A percentile compares a stretch with the other conserved stretches of the same genome.
phyloP scores from a whole-genome alignment of 2,113 vertebrate species.

The Pteropus alecto region DNA sequence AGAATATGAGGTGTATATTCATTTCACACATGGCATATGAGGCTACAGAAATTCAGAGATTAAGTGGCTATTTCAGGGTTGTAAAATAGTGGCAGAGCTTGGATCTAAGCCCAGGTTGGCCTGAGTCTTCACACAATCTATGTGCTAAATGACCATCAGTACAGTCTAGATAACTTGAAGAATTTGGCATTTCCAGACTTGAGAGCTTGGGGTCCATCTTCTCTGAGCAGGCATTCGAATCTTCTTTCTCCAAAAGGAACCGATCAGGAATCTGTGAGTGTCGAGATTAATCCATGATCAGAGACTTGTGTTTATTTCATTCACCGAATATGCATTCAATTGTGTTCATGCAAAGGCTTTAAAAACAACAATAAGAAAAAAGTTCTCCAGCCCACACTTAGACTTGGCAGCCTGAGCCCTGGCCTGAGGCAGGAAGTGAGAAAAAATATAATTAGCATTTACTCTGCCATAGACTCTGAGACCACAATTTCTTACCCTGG shows the following conservation, averaged over 20 bases:
- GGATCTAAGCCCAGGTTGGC: not conserved
- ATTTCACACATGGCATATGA: not conserved
- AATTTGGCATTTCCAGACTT: not conserved
- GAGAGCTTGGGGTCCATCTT: not conserved
- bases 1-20: not conserved
- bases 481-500: not conserved
- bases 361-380: slow-evolving; percentile 46
- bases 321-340: not conserved
- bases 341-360: not conserved
- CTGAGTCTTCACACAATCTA: not conserved
- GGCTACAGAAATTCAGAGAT: not conserved
- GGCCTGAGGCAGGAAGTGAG: not conserved
- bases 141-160: not conserved
- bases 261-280: not conserved
- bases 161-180: not conserved
- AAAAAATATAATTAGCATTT: slow-evolving; percentile 39
- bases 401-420: not conserved
- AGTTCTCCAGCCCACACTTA: slow-evolving; percentile 39
- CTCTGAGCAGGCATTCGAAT: not conserved
- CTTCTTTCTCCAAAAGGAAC: not conserved
- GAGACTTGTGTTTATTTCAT: slow-evolving; percentile 25
- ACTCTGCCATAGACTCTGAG: not conserved
- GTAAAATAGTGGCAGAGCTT: not conserved
- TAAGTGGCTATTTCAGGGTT: not conserved
- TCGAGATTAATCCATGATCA: slow-evolving; percentile 17